Base-by-base conservation (phyloP, 1,140 invertebrate genomes). In the Solenopsis invicta region DNA sequence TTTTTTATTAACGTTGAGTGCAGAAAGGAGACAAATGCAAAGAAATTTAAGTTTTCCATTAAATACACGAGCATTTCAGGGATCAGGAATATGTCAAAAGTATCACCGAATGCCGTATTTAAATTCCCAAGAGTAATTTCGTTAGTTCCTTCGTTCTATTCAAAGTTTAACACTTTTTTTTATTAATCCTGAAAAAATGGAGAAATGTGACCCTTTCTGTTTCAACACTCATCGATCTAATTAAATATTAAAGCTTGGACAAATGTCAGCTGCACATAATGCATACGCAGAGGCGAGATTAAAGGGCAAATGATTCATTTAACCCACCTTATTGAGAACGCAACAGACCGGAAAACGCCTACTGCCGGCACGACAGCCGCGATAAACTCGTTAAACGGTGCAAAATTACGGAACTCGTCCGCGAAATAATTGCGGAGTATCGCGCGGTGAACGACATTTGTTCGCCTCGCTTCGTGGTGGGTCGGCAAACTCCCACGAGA, bases 381-480 rank as follows among this genome's bases (percentile, higher is more conserved):
- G 66, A 16, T 56, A 80, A 80, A 62, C 64, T 86, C n/a, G 77
- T 81, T 86, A 86, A 81, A 86, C 64, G 76, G 52, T 24, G 69
- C 50, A 62, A 81, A 89, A 89, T 87, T 88, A 77, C 72, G 52
- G 54, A 87, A 89, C 62, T 85, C 29, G 56, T 87, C 21, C 34
- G 50, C 9, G 62, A 3, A 87, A 18, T 78, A 78, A 85, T 85
- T 85, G 50, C 34, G 24, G 54, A 69, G 24, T 12, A 4, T 64
- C 54, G 71, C 48, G 41, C 61, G 13, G 2, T 34, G 34, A 34
- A 9, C n/a, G 41, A 74, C 89, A 85, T 85, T 77, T 80, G 72
- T 81, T 66, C 24, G 62, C 50, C 59, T 66, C 64, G 52, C 62
- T 81, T 72, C 64, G 45, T 21, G 74, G 72, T 72, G 78, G 84